Base-by-base conservation (phyloP, 1,140 invertebrate species). In the Zaprionus camerounensis region DNA sequence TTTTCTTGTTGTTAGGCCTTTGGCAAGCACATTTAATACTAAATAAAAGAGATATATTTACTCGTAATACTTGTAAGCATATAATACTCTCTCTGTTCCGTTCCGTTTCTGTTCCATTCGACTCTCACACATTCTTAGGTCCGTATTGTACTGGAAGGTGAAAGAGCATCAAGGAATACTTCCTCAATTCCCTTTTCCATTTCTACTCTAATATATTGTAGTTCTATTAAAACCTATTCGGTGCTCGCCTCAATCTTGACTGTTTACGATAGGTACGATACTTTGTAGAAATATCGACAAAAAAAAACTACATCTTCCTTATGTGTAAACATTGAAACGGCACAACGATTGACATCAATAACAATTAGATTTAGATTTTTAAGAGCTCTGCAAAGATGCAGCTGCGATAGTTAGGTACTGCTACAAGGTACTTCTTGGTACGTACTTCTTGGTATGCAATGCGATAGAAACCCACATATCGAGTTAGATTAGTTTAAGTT, bases 331-430 rank as follows among this genome's bases (percentile, higher is more conserved):
- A 63, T 15, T 55, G 58, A 78, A 77, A 81, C 73, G 79, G 41
- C n/a, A n/a, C 38, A 82, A 70, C 57, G 64, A 78, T 82, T 62
- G 15, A 46, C 41, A 82, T 70, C 65, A 61, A 44, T 59, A 80
- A 75, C 64, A 81, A 63, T 70, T 53, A 34, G 41, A 58, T 44
- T 65, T 49, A n/a, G 36, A 56, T 61, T 55, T 55, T 28, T 49
- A n/a, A 46, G n/a, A 46, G 41, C 2, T 46, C 41, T 17, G 41
- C 41, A n/a, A 15, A 41, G 38, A 6, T 2, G 41, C n/a, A 51
- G 46, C 22, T 4, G 20, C 46, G 20, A 51, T 51, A 51, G 46
- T 22, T 20, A 49, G n/a, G 9, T 51, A 22, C 46, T 22, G 46
- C 17, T 22, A 22, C 15, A n/a, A 44, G 41, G 15, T 44, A 44